Evolutionary conservation across 2,888 invertebrate genomes (phyloP), one percentile per base, ranked within the genome.

Genomic region (Proisotoma minuta): DNA sequence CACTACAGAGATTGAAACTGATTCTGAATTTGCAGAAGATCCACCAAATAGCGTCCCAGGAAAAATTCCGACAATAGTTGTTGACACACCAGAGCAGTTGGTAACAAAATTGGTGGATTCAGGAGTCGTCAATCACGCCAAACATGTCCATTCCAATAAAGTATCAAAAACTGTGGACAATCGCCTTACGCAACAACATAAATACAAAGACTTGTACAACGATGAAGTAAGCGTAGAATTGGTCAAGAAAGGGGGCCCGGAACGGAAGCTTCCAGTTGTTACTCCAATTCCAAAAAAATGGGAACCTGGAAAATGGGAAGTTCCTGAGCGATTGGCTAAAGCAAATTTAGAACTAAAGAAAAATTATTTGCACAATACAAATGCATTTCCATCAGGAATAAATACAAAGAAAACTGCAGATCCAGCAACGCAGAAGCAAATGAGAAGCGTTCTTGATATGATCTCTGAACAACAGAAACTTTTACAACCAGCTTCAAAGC

Each of bases 1-100:
- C 5, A 91, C 90, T 1, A 92, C 92, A 1, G 92, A 92, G 81
- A 92, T 92, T 74, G 91, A 91, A 52, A 92, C 92, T 0, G 92
- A 93, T 79, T 92, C 92, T 26, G 92, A 93, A 79, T 92, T 93
- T 76, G 92, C 90, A 70, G 87, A 89, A 68, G 91, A 91, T 75
- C 87, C 85, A 1, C 84, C 86, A 57, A 81, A 80, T 28, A 63
- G 64, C 50, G 73, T 73, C 8, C 73, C 73, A 0, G 71, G 73
- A 28, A 85, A 87, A 69, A 84, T 87, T 26, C 91, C 91, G 12
- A 85, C 87, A 70, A 89, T 90, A 62, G 82, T 87, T 57, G 84
- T 87, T 68, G 86, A 87, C 75, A 87, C 88, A 74, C 74, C 73
- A 3, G 73, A 73, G 59, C 71, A 74, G 28, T 60, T 69, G n/a